Evolutionary conservation across 2,888 invertebrate species (phyloP), one percentile per base, ranked within the genome.

Genomic region (Adineta ricciae): DNA sequence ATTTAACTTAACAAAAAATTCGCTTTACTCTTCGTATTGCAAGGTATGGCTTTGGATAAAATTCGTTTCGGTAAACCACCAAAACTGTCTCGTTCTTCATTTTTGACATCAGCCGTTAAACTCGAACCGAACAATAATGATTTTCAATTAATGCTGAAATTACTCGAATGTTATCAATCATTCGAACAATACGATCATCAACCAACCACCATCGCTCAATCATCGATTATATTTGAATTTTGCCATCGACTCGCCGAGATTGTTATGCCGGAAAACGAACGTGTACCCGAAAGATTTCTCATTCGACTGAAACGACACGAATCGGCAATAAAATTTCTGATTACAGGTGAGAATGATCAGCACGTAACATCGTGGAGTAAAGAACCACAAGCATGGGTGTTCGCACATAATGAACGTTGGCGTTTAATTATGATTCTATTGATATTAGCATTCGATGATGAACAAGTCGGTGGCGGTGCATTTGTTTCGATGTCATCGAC

Each of bases 61-160:
- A 83, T 83, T 16, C 83, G 83, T 36, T 83, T 50, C 50, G 83
- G 83, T 50, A 83, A 83, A 32, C 83, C 83, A 7, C 83, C 83
- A 24, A 83, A 83, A 50, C 24, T 32, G 8, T 78, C n/a, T 38
- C 38, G 41, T n/a, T 78, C 78, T 9, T 78, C 78, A 38, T n/a
- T 19, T 11, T 41, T 16, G 14, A 24, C n/a, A 78, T 11, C 78
- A 78, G 41, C n/a, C 41, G 41, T 78, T n/a, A 78, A 78, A 78
- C 24, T 78, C 1, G 41, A 78, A 78, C 78, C 78, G 5, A 78
- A 78, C 41, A 24, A 38, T 41, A 78, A 41, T 78, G 78, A 78
- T 78, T 78, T 41, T 78, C 78, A 41, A 41, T 78, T 78, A 24
- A 78, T 78, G 78, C n/a, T 41, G n/a, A 78, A 78, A 41, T 41